A percentile compares a stretch with the other conserved stretches of the same genome.
These are phyloP conservation scores for Eriosoma lanigerum DNA, from an alignment of 1,140 invertebrate genomes.

Conservation along the genomic window DNA sequence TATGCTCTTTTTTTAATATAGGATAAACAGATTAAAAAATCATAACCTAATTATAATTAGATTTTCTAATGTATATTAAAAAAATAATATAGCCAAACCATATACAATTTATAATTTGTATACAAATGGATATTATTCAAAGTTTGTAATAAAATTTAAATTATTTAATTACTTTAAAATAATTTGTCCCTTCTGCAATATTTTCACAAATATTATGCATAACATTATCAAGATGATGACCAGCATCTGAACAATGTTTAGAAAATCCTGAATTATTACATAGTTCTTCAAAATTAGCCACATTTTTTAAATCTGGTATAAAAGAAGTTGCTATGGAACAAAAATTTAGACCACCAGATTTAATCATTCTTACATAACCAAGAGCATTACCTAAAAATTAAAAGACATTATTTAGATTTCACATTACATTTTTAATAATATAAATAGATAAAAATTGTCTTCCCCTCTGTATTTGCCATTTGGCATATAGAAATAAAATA, in stretches of 20 bases:
- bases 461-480: too few relatives aligned
- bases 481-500: too few relatives aligned
- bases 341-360: slow-evolving; percentile 90
- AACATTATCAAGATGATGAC: slow-evolving; percentile 74
- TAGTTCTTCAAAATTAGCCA: slow-evolving; percentile 66
- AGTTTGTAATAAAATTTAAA: not conserved
- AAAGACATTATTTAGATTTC: not conserved
- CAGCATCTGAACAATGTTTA: slow-evolving; percentile 66
- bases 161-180: slow-evolving; percentile 70
- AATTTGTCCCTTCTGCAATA: slow-evolving; percentile 91
- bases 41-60: too few relatives aligned
- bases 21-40: too few relatives aligned
- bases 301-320: slow-evolving; percentile 79
- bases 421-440: too few relatives aligned
- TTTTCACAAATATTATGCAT: slow-evolving; percentile 79
- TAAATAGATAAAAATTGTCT: too few relatives aligned
- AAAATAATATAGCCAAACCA: too few relatives aligned
- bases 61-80: too few relatives aligned
- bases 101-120: too few relatives aligned
- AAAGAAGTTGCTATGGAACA: slow-evolving; percentile 88
- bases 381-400: slow-evolving; percentile 82
- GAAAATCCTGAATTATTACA: slow-evolving; percentile 65
- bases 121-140: too few relatives aligned
- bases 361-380: slow-evolving; percentile 92
- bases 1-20: too few relatives aligned